Conservation (phyloP, 2,888 invertebrate species). For the Sinodicranocentrus sp. region DNA sequence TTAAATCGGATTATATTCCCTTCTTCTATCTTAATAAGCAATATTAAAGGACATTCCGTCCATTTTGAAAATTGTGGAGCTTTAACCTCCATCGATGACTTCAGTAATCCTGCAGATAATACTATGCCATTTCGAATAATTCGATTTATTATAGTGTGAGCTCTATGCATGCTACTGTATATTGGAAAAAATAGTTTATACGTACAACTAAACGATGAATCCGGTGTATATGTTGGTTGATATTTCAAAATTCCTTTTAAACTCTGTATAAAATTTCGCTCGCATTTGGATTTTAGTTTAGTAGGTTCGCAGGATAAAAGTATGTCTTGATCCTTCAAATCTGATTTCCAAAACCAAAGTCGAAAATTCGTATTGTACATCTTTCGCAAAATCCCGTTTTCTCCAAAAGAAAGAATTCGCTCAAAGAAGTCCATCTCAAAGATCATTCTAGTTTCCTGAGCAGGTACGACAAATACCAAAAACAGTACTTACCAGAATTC, state of each 20-base stretch:
- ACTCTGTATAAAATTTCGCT: slow-evolving; percentile 51
- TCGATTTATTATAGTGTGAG: no score
- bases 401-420: not conserved
- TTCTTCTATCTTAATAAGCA: not conserved
- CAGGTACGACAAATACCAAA: not conserved
- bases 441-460: slow-evolving; percentile 9
- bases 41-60: slow-evolving; percentile 19
- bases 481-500: not conserved
- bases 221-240: not conserved
- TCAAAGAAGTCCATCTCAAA: slow-evolving; percentile 39
- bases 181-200: not conserved
- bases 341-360: not conserved
- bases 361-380: slow-evolving; percentile 36
- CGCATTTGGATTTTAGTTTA: not conserved
- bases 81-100: not conserved
- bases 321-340: not conserved
- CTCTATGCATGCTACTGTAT: not conserved
- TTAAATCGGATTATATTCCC: slow-evolving; percentile 28
- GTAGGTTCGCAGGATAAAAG: slow-evolving; percentile 52
- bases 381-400: not conserved
- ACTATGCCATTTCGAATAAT: no score
- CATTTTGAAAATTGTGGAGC: not conserved
- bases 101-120: not conserved
- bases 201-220: slow-evolving; percentile 12
- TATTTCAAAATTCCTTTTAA: not conserved